phyloP scores from a whole-genome alignment of 2,797 vertebrate genomes.

The Anableps anableps region DNA sequence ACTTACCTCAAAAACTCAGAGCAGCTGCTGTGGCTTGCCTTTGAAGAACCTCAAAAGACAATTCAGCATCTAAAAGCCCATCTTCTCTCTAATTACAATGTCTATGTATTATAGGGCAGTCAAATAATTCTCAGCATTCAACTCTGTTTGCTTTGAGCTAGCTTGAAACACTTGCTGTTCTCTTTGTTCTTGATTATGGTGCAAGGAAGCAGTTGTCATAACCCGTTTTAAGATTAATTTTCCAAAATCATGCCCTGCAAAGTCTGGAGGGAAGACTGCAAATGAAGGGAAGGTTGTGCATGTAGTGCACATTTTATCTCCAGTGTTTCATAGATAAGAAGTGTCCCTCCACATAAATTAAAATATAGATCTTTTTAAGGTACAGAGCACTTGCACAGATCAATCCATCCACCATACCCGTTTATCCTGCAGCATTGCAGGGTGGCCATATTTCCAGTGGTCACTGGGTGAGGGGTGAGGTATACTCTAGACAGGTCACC shows the following conservation, averaged over 20 bases:
- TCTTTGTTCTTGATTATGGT: conserved; percentile 54
- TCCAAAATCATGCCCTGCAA: conserved; percentile 20
- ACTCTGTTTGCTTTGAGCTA: conserved; percentile 64
- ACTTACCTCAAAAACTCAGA: conserved; percentile 34
- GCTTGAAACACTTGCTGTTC: conserved; percentile 53
- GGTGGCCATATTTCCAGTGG: background rate
- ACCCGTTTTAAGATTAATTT: conserved; percentile 56
- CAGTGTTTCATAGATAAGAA: background rate
- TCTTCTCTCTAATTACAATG: conserved; percentile 76
- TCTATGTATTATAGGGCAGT: conserved; percentile 75
- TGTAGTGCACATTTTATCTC: background rate
- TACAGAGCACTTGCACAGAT: background rate
- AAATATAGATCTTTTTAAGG: background rate
- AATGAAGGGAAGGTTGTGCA: conserved; percentile 10
- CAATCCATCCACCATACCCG: background rate
- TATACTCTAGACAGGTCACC: background rate
- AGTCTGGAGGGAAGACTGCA: conserved; percentile 23
- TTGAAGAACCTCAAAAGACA: conserved; percentile 80
- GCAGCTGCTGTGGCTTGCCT: conserved; percentile 67
- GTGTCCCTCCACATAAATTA: background rate
- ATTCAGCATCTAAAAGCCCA: conserved; percentile 75
- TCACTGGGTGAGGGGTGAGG: background rate
- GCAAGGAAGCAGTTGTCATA: conserved; percentile 40
- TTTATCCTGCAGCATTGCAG: background rate
- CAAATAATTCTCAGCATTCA: conserved; percentile 59